Base-by-base conservation (phyloP, 2,797 vertebrate genomes). In the Betta splendens region DNA sequence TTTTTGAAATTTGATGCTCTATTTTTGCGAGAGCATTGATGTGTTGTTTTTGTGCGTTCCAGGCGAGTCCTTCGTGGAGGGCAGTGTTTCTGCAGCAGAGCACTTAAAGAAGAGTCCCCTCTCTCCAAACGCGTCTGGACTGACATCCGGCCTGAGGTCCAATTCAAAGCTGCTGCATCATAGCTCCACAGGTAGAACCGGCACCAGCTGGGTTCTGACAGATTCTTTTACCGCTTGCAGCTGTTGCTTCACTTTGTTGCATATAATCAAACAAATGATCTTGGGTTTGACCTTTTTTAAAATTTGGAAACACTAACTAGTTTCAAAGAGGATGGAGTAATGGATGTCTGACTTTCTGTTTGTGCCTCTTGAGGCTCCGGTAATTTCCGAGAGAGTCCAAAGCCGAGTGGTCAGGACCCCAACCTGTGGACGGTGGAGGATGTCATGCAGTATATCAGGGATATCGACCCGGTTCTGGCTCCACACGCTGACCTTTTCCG, bases 401-500 rank as follows among this genome's bases (percentile, higher is more conserved):
- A 90, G 25, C 80, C 89, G 33, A 90, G 89, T 60, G 81, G 90
- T 76, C 93, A 92, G 7, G 95, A 99, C 79, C 95, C 97, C 32
- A 95, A 94, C 10, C 71, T 92, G 46, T 99, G 98, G 98, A 94
- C 94, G 0, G 95, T 98, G 12, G 95, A 98, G 79, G 95, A 99
- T 2, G 98, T 99, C 69, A 97, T 98, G 96, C 93, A 95, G 81
- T 99, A 97, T 80, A 94, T 99, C 77, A 91, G 93, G 17, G 94
- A 98, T 31, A 91, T 95, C 0, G 98, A 99, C 52, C 96, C 97
- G 1, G 95, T 97, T 75, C 91, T 99, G 31, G 96, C 96, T 26
- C 94, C 95, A 22, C 97, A 98, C 1, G 96, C 97, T 2, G 95
- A 98, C 80, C 96, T 99, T 57, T 99, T 99, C 67, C 93, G 95